Conservation (phyloP, 2,113 vertebrate genomes). For the Oncorhynchus tshawytscha region DNA sequence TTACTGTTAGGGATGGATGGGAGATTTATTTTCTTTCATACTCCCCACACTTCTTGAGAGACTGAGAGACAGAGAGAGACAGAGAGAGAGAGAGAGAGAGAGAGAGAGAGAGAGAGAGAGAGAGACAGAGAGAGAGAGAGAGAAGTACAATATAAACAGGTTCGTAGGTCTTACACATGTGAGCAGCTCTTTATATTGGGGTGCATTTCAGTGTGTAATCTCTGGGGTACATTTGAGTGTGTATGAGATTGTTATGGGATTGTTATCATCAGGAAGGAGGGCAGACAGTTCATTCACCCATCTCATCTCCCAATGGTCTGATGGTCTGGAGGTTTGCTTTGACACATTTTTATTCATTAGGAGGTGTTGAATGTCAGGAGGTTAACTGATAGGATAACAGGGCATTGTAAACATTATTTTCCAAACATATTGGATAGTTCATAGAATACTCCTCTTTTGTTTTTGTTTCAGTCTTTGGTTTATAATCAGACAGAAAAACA, state of each 20-base stretch:
- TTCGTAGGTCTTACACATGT: slow-evolving; percentile 12
- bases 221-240: slow-evolving; percentile 15
- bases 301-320: slow-evolving; percentile 8
- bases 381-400: background rate
- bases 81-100: background rate
- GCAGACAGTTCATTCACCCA: background rate
- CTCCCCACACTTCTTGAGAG: slow-evolving; percentile 32
- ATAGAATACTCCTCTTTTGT: background rate
- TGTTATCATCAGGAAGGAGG: slow-evolving; percentile 19
- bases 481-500: too few species aligned
- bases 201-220: slow-evolving; percentile 1
- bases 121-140: background rate
- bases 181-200: background rate
- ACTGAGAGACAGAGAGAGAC: background rate
- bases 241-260: slow-evolving; percentile 16
- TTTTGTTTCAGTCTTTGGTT: background rate
- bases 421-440: background rate
- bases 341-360: slow-evolving; percentile 26
- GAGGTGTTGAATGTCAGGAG: slow-evolving; percentile 13
- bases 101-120: background rate
- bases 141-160: slow-evolving; percentile 50
- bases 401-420: background rate
- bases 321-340: slow-evolving; percentile 10
- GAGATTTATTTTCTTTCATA: slow-evolving; percentile 26
- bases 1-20: slow-evolving; percentile 30